Evolutionary conservation across 2,888 invertebrate genomes (phyloP).

Genomic region (Podabrus alpinus): DNA sequence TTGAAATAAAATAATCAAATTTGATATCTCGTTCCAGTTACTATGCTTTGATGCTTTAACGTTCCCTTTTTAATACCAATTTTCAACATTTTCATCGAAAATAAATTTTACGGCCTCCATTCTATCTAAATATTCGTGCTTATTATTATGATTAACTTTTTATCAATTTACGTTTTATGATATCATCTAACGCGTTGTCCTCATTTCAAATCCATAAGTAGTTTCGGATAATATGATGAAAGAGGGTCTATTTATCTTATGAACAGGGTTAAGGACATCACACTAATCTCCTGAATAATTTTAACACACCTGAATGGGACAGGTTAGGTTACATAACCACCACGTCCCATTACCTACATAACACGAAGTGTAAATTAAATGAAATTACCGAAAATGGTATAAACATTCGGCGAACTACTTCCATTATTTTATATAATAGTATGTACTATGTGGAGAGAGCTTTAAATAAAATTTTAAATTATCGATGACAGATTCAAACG

Average conservation of each 20-base stretch:
- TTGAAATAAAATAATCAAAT: background rate
- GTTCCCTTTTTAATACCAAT: background rate
- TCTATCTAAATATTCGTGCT: background rate
- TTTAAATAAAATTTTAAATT: too few species aligned
- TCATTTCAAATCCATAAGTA: background rate
- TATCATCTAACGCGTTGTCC: background rate
- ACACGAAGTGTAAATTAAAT: background rate
- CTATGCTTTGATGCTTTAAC: background rate
- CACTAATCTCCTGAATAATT: background rate
- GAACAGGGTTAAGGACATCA: background rate
- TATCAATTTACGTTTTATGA: background rate
- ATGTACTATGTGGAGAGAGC: too few species aligned
- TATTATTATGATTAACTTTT: background rate
- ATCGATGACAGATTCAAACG: too few species aligned
- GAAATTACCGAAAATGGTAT: background rate
- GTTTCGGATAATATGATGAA: background rate
- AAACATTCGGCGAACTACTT: background rate
- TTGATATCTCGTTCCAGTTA: background rate
- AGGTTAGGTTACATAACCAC: background rate
- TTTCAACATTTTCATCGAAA: background rate
- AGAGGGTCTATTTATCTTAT: background rate
- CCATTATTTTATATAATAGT: too few species aligned
- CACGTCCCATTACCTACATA: background rate
- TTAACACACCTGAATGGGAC: background rate
- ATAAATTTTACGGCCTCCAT: background rate